phyloP scores from a whole-genome alignment of 2,797 vertebrate species.

The Thamnophis elegans region DNA sequence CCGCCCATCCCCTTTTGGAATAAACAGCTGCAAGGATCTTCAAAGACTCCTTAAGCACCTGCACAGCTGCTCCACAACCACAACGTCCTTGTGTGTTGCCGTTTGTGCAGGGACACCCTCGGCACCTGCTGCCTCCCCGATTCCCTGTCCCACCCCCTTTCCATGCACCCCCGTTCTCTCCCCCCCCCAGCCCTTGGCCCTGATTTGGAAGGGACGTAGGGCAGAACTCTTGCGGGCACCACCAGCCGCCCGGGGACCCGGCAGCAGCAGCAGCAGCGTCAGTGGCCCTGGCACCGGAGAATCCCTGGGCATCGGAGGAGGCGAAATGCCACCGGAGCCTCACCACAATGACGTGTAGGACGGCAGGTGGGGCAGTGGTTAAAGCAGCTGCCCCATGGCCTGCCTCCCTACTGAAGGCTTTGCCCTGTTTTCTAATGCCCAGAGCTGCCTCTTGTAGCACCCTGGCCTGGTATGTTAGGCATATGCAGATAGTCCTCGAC shows the following conservation, averaged over 20 bases:
- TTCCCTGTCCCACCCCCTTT: not conserved
- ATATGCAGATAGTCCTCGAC: not conserved
- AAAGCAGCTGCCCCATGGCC: not conserved
- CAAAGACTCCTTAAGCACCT: not conserved
- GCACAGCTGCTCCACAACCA: not conserved
- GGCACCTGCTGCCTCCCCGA: not conserved
- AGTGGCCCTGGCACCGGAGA: not conserved
- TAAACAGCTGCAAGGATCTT: not conserved
- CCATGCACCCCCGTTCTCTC: not conserved
- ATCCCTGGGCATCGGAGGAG: not conserved
- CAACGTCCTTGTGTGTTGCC: too few relatives aligned
- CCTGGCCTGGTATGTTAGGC: not conserved
- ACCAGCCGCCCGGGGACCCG: not conserved
- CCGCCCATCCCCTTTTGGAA: not conserved
- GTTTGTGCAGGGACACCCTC: not conserved
- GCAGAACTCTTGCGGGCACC: not conserved
- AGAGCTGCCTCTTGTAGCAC: not conserved
- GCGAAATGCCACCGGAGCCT: not conserved
- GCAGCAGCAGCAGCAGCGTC: too few relatives aligned
- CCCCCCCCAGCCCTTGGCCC: not conserved
- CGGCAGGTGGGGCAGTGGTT: not conserved
- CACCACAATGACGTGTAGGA: not conserved
- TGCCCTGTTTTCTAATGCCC: not conserved
- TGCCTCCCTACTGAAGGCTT: not conserved
- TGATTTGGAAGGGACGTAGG: not conserved